Evolutionary conservation across 1,140 invertebrate genomes (phyloP).

Genomic region (Leptopilina boulardi): DNA sequence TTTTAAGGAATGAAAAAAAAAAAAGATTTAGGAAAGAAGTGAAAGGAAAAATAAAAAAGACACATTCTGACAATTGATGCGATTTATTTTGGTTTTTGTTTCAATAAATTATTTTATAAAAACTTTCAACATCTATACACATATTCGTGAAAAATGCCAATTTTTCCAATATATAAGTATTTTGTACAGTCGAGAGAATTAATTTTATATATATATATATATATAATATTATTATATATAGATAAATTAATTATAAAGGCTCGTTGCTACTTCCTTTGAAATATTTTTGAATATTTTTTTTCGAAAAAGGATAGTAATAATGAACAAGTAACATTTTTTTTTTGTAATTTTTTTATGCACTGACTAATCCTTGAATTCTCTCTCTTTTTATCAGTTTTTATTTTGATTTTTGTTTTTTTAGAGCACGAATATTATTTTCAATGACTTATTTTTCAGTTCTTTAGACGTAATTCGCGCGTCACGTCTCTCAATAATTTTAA

Average conservation of each 20-base stretch:
- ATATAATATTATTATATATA: too few species aligned
- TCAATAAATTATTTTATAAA: not conserved
- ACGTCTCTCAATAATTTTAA: not conserved
- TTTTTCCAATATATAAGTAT: not conserved
- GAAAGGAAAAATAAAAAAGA: not conserved
- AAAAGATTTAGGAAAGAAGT: not conserved
- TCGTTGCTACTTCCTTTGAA: slow-evolving; percentile 2
- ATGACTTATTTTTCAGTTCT: slow-evolving; percentile 16
- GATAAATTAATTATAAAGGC: not conserved
- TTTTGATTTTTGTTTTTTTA: not conserved
- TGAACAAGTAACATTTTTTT: not conserved
- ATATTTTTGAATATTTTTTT: not conserved
- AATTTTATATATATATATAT: too few species aligned
- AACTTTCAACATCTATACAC: not conserved
- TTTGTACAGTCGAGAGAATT: not conserved
- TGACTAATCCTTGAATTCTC: not conserved
- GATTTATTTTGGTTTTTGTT: not conserved
- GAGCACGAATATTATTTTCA: not conserved
- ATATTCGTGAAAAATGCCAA: not conserved
- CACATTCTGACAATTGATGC: not conserved
- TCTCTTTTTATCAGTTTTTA: not conserved
- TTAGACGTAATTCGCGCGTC: not conserved
- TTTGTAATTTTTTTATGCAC: not conserved
- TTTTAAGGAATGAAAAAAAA: not conserved
- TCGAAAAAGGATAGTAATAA: not conserved